A percentile compares a stretch with the other conserved stretches of the same genome.
phyloP scores from a whole-genome alignment of 1,140 invertebrate genomes.

The Orussus abietinus region DNA sequence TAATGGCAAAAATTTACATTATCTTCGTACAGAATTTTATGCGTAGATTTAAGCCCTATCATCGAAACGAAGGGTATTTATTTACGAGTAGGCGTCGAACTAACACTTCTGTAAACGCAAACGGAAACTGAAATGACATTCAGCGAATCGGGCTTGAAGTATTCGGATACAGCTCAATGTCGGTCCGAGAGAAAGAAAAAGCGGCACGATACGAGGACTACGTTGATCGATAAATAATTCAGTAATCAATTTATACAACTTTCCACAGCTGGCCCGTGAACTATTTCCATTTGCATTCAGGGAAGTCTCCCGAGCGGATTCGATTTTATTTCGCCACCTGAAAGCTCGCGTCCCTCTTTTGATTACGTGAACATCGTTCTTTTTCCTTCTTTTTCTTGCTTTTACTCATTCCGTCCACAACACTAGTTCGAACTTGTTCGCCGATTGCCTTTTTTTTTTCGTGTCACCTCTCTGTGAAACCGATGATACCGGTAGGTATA shows the following conservation, averaged over 20 bases:
- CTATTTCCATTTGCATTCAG: constrained; percentile 24
- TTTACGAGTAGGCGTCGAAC: no score
- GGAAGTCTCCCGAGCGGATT: constrained; percentile 15
- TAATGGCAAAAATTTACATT: no score
- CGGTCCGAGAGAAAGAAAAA: no score
- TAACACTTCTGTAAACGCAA: no score
- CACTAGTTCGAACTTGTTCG: constrained; percentile 12
- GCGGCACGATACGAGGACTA: no score
- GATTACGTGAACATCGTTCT: constrained; percentile 8
- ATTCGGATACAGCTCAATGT: no score
- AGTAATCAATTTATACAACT: constrained; percentile 28
- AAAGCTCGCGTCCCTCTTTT: constrained; percentile 14
- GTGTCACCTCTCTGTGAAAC: neutral
- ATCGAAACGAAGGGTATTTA: no score
- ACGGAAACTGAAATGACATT: no score
- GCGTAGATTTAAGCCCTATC: no score
- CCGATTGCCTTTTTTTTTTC: constrained; percentile 5
- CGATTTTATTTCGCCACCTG: constrained; percentile 20
- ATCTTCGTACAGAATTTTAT: no score
- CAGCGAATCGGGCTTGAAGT: no score
- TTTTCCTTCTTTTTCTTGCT: constrained; percentile 6
- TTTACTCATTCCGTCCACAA: constrained; percentile 1
- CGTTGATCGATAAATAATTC: constrained; percentile 29
- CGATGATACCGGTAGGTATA: no score
- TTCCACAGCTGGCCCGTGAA: constrained; percentile 14